Conservation (phyloP, 2,113 vertebrate genomes). For the Tapirus terrestris region DNA sequence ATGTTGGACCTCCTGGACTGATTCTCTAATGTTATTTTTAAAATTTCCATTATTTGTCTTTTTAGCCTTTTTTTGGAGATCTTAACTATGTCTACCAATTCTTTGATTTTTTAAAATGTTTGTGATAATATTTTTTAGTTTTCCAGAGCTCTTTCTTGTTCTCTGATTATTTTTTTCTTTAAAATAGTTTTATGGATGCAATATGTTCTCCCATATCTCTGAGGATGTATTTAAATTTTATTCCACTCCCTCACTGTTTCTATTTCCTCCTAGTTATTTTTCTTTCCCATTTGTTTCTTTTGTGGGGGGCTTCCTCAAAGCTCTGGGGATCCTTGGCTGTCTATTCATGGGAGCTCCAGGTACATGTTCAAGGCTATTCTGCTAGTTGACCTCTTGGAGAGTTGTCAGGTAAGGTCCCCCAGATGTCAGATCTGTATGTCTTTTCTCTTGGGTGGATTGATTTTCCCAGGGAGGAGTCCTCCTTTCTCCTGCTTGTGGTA, state of each 20-base stretch:
- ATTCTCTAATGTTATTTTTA: neutral
- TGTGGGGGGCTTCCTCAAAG: neutral
- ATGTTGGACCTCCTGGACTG: neutral
- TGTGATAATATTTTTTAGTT: neutral
- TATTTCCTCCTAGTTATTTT: neutral
- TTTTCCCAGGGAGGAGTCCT: neutral
- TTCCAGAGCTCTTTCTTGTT: neutral
- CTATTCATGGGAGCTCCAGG: neutral
- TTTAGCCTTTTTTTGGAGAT: neutral
- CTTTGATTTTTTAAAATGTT: neutral
- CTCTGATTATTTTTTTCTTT: constrained; percentile 15
- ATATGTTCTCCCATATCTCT: neutral
- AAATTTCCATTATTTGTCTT: neutral
- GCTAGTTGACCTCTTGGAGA: neutral
- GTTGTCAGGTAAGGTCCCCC: neutral
- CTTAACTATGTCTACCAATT: neutral
- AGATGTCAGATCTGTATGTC: neutral
- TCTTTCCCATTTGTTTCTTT: neutral
- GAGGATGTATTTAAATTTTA: constrained; percentile 8
- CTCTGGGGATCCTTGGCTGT: neutral
- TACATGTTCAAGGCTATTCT: neutral
- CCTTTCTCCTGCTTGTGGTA: neutral
- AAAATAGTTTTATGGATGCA: neutral
- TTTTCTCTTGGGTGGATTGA: neutral
- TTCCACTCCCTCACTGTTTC: neutral